Evolutionary conservation across 2,888 invertebrate genomes (phyloP).

Genomic region (Adelognathus sp.): DNA sequence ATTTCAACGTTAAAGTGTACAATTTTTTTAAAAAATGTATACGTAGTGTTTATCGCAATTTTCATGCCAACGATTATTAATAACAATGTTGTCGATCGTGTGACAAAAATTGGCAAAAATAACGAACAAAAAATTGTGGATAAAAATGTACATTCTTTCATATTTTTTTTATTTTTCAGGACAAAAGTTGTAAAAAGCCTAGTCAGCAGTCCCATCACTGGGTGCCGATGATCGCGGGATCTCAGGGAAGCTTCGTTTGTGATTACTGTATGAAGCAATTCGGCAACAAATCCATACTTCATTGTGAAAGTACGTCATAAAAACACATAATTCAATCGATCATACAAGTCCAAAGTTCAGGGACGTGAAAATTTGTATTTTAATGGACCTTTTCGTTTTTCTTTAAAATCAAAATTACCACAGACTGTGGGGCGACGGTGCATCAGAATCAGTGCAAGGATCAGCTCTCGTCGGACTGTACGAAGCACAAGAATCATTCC

Average conservation of each 20-base stretch:
- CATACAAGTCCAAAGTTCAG: background rate
- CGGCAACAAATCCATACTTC: slow-evolving; percentile 91
- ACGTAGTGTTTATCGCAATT: no score
- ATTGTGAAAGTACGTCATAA: slow-evolving; percentile 89
- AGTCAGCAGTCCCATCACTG: slow-evolving; percentile 85
- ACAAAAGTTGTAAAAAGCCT: slow-evolving; percentile 87
- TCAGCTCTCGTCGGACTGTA: slow-evolving; percentile 90
- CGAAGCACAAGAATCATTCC: slow-evolving; percentile 84
- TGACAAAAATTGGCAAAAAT: no score
- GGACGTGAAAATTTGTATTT: slow-evolving; percentile 3
- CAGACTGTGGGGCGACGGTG: slow-evolving; percentile 93
- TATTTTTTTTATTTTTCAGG: slow-evolving; percentile 81
- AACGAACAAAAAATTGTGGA: no score
- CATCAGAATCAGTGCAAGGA: slow-evolving; percentile 94
- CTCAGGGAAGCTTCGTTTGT: slow-evolving; percentile 86
- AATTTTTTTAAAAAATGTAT: no score
- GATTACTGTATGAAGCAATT: slow-evolving; percentile 91
- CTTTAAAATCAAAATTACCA: slow-evolving; percentile 62
- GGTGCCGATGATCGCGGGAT: slow-evolving; percentile 84
- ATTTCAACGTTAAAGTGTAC: no score
- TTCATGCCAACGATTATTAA: no score
- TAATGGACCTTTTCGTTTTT: slow-evolving; percentile 2
- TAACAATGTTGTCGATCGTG: no score
- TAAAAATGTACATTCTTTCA: no score
- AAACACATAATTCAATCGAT: background rate